Evolutionary conservation across 2,888 invertebrate species (phyloP).

Genomic region (Sabatieria punctata): DNA sequence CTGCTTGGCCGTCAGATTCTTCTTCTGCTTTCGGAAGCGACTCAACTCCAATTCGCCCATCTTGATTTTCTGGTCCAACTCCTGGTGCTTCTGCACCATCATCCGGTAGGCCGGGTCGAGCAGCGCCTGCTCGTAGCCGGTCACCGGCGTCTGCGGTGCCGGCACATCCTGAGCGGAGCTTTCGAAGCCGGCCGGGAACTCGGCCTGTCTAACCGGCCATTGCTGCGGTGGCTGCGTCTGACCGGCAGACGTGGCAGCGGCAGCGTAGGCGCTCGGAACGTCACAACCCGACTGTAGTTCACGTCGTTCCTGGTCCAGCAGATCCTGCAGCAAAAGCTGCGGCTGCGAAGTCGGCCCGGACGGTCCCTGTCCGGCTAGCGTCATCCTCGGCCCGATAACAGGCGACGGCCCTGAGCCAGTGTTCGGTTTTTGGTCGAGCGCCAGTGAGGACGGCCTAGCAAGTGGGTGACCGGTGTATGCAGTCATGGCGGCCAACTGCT

Average conservation of each 20-base stretch:
- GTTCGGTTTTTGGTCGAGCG: neutral
- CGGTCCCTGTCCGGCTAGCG: neutral
- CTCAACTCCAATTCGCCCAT: constrained; percentile 13
- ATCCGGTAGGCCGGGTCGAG: neutral
- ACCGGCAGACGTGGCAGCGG: neutral
- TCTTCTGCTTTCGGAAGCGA: constrained; percentile 21
- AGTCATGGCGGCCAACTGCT: neutral
- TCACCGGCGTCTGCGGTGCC: neutral
- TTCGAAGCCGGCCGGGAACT: neutral
- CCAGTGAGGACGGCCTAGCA: neutral
- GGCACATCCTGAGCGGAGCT: neutral
- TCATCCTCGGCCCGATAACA: neutral
- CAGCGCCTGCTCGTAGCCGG: neutral
- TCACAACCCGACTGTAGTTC: neutral
- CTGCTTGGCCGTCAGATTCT: constrained; percentile 22
- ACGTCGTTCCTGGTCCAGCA: neutral
- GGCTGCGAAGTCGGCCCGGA: neutral
- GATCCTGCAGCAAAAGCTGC: neutral
- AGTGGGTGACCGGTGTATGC: neutral
- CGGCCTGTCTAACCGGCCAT: neutral
- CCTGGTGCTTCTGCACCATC: neutral
- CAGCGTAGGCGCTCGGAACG: neutral
- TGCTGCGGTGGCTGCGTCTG: constrained; percentile 6
- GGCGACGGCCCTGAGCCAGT: neutral
- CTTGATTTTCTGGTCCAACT: constrained; percentile 6